Evolutionary conservation across 2,113 vertebrate genomes (phyloP), one percentile per base, ranked within the genome.

Genomic region (Amphiprion percula): DNA sequence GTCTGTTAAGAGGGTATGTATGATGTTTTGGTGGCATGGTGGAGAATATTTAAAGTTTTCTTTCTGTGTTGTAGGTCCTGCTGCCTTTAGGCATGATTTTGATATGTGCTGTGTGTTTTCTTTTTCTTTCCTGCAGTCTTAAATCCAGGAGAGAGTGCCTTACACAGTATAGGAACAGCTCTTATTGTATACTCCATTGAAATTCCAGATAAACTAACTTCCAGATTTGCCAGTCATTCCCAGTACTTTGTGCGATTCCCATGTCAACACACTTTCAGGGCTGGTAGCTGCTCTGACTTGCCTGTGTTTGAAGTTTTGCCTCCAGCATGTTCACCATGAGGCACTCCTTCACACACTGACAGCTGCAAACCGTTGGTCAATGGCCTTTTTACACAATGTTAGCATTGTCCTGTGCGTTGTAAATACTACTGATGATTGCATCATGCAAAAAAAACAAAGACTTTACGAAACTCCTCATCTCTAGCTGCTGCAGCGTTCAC

Each of bases 81-180:
- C 75, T 84, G 80, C 66, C 62, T 75, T 80, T 68, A 76, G 49
- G 47, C 44, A 41, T 46, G 53, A 64, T 76, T 77, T 75, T 69
- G 26, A 68, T 49, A 55, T 72, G 41, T 81, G 54, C 61, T 26
- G 61, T 80, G 60, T 30, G 8, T 37, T 53, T 49, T 39, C 21
- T 55, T 41, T 74, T 73, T 83, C 70, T 79, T 78, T 84, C 58
- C 65, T 63, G 70, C 16, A 17, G 33, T 53, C 53, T 65, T 52
- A 60, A 52, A 46, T 77, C 56, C 79, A 85, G 50, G 73, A 80
- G 69, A 82, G 78, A 85, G 91, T 91, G 90, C 90, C 91, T 91
- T 92, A 85, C 44, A 72, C 33, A 70, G 54, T 56, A 41, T 3
- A 74, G 21, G 14, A 63, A 70, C 80, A 75, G 58, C 64, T 64